phyloP scores from a whole-genome alignment of 64 coral and sea anemone species.

The Stylophora pistillata region DNA sequence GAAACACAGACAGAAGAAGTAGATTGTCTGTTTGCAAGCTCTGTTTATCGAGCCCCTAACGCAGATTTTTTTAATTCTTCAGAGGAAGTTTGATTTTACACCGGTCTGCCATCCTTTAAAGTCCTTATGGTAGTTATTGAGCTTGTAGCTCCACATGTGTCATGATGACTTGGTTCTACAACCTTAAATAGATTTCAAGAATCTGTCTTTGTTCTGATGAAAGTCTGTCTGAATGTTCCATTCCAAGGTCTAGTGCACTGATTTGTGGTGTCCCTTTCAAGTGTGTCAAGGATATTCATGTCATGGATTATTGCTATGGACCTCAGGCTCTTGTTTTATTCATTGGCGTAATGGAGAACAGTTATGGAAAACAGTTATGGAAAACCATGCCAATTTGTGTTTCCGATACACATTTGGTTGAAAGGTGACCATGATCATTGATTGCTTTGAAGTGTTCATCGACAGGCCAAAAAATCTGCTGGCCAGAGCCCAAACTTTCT shows the following conservation, averaged over 20 bases:
- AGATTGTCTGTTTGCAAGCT: constrained; percentile 35
- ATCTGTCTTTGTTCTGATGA: constrained; percentile 48
- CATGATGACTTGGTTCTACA: not conserved
- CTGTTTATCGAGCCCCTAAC: constrained; percentile 33
- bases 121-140: constrained; percentile 50
- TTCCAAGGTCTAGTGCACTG: constrained; percentile 42
- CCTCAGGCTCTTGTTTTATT: constrained; percentile 18
- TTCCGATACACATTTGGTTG: constrained; percentile 28
- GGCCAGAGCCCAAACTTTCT: constrained; percentile 27
- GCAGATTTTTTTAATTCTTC: constrained; percentile 42
- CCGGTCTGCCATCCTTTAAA: constrained; percentile 43
- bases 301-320: constrained; percentile 36
- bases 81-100: constrained; percentile 48
- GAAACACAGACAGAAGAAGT: constrained; percentile 60
- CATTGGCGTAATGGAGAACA: constrained; percentile 30
- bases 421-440: constrained; percentile 37
- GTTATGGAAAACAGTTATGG: constrained; percentile 47
- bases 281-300: constrained; percentile 13
- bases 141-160: constrained; percentile 34
- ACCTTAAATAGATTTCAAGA: constrained; percentile 54
- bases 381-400: constrained; percentile 48
- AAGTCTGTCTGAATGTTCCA: constrained; percentile 22
- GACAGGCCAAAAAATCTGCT: constrained; percentile 38
- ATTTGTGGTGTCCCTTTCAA: constrained; percentile 28
- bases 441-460: constrained; percentile 55